These are phyloP conservation scores for Scaptomyza flava DNA, from an alignment of 2,888 invertebrate genomes.

Conservation along the genomic window DNA sequence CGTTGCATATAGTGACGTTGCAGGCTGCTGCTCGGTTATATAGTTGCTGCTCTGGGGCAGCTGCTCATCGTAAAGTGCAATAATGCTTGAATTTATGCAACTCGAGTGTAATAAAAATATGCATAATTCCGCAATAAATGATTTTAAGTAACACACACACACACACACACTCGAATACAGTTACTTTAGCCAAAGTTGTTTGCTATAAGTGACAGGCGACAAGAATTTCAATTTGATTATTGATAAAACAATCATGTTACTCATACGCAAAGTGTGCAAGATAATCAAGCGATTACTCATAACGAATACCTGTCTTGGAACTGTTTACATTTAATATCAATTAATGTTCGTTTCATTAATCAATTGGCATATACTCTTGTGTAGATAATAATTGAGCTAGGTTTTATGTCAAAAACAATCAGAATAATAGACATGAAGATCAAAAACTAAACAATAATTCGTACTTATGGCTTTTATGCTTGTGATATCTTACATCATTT, in stretches of 20 bases:
- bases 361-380: not conserved
- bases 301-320: not conserved
- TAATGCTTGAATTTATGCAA: conserved; percentile 79
- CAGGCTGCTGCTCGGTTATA: not conserved
- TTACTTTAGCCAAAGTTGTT: conserved; percentile 39
- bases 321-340: conserved; percentile 7
- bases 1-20: conserved; percentile 1
- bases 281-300: not conserved
- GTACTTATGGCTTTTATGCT: not conserved
- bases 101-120: conserved; percentile 78
- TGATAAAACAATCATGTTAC: conserved; percentile 3
- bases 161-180: conserved; percentile 25
- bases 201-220: conserved; percentile 63
- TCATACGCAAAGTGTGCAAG: not conserved
- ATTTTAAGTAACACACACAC: conserved; percentile 71
- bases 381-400: not conserved
- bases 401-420: not conserved
- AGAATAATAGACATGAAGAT: not conserved
- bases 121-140: conserved; percentile 79
- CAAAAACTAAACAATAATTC: not conserved
- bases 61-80: conserved; percentile 79
- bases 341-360: not conserved
- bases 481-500: too few relatives aligned
- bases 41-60: conserved; percentile 54
- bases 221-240: conserved; percentile 44